Evolutionary conservation across 2,113 vertebrate genomes (phyloP).

Genomic region (Prionailurus viverrinus): DNA sequence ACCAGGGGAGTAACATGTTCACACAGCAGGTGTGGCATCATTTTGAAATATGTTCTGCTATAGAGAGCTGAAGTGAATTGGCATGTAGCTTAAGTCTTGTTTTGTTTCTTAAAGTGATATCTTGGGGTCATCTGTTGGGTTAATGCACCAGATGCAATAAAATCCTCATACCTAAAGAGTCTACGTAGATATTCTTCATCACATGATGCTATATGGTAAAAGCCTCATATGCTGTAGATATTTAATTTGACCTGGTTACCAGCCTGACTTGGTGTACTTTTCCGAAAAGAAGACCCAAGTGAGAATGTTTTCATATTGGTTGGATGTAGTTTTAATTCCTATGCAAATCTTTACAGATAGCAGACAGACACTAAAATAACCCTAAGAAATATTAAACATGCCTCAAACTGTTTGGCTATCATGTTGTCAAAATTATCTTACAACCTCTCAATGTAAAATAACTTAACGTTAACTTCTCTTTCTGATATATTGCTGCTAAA

Average conservation of each 20-base stretch:
- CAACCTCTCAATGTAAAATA: neutral
- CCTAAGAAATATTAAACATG: neutral
- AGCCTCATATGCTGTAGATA: neutral
- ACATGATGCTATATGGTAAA: neutral
- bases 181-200: neutral
- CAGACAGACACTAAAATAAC: neutral
- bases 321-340: neutral
- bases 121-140: constrained; percentile 21
- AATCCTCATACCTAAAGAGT: neutral
- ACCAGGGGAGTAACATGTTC: constrained; percentile 35
- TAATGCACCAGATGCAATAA: neutral
- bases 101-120: constrained; percentile 42
- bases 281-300: neutral
- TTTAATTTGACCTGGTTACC: neutral
- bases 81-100: neutral
- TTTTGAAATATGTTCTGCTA: constrained; percentile 58
- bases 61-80: constrained; percentile 44
- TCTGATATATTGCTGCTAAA: neutral
- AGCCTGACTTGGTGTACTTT: neutral
- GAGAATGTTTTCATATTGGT: neutral
- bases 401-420: neutral
- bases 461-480: neutral
- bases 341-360: neutral
- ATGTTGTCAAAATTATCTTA: neutral
- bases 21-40: constrained; percentile 28